Evolutionary conservation across 2,797 vertebrate species (phyloP).

Genomic region (Chelmon rostratus): DNA sequence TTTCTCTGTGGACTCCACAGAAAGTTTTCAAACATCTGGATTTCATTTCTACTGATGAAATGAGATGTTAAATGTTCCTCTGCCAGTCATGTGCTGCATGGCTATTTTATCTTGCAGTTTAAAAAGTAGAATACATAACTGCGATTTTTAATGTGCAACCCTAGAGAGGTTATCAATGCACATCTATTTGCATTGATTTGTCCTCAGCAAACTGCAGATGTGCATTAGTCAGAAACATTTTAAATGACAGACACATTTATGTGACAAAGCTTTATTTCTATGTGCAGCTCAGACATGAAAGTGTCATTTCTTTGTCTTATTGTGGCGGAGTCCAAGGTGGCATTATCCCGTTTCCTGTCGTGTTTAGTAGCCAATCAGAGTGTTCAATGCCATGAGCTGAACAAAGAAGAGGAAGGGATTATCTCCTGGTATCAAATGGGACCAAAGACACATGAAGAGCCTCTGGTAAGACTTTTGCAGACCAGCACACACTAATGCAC

Average conservation of each 20-base stretch:
- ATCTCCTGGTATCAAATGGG: not conserved
- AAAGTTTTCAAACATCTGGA: not conserved
- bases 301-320: slow-evolving; percentile 58
- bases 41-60: too few relatives aligned
- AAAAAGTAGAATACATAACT: not conserved
- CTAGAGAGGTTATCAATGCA: not conserved
- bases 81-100: not conserved
- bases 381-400: slow-evolving; percentile 18
- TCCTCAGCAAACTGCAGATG: not conserved
- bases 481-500: not conserved
- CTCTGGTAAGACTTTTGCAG: not conserved
- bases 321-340: slow-evolving; percentile 47
- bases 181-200: not conserved
- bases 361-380: slow-evolving; percentile 69
- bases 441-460: not conserved
- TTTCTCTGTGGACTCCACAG: not conserved
- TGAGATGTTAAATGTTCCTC: too few relatives aligned
- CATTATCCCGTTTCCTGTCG: slow-evolving; percentile 59
- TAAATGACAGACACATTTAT: not conserved
- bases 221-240: not conserved
- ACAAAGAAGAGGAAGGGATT: slow-evolving; percentile 5
- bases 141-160: not conserved
- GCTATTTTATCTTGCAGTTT: not conserved
- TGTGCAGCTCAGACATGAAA: slow-evolving; percentile 53
- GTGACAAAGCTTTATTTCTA: slow-evolving; percentile 72